phyloP scores from a whole-genome alignment of 2,113 vertebrate genomes.

The Zosterops lateralis region DNA sequence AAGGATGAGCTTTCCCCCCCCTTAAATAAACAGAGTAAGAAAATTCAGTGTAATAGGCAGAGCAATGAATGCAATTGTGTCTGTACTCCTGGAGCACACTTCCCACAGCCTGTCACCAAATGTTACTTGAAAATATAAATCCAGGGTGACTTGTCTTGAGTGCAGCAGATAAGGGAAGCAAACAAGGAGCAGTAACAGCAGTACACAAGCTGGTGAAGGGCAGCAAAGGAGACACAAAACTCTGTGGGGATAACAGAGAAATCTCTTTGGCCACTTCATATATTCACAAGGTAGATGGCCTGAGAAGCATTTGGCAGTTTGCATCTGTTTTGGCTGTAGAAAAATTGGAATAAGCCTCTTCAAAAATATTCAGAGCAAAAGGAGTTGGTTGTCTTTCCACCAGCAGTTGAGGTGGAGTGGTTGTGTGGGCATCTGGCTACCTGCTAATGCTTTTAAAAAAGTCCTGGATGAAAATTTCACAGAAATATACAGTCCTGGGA shows the following conservation, averaged over 20 bases:
- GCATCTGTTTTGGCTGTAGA: not conserved
- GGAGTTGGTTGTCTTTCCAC: not conserved
- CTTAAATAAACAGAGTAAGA: not conserved
- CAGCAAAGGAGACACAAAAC: not conserved
- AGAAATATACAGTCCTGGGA: not conserved
- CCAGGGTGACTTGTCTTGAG: not conserved
- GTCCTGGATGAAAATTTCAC: not conserved
- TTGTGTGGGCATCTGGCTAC: not conserved
- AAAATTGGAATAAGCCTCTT: not conserved
- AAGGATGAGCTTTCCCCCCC: not conserved
- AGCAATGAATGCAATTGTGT: not conserved
- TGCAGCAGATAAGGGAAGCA: not conserved
- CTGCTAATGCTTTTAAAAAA: not conserved
- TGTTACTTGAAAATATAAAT: not conserved
- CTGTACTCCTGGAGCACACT: not conserved
- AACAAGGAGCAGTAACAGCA: not conserved
- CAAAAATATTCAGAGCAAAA: not conserved
- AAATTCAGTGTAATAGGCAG: not conserved
- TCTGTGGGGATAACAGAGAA: not conserved
- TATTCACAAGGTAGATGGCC: not conserved
- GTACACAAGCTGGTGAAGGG: not conserved
- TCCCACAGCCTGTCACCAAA: not conserved
- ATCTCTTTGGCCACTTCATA: not conserved
- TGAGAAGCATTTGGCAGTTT: not conserved
- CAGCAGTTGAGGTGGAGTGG: not conserved